A percentile compares a stretch with the other conserved stretches of the same genome.
Conservation (phyloP, 2,797 vertebrate genomes). For the Monodelphis domestica region DNA sequence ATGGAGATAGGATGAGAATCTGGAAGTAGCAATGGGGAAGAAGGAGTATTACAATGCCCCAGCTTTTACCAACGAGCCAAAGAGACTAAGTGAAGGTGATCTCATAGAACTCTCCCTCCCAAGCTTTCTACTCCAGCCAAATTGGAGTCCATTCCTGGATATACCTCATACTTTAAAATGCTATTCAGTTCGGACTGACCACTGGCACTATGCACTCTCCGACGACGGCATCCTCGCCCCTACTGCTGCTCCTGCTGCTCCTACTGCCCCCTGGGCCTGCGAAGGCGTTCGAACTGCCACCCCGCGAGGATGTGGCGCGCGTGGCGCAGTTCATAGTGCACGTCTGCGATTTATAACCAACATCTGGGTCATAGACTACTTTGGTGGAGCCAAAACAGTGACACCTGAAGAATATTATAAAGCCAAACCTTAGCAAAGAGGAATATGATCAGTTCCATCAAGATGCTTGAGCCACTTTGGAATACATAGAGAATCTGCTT, state of each 20-base stretch:
- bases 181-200: fast-evolving
- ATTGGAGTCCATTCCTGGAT: too few species aligned
- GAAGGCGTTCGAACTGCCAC: slow-evolving; percentile 84
- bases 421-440: slow-evolving; percentile 82
- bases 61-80: too few species aligned
- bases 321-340: slow-evolving; percentile 94
- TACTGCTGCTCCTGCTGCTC: background rate
- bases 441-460: background rate
- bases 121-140: too few species aligned
- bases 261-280: background rate
- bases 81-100: too few species aligned
- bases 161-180: too few species aligned
- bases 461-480: background rate
- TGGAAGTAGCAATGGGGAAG: background rate
- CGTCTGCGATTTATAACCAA: slow-evolving; percentile 92
- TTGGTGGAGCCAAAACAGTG: slow-evolving; percentile 94
- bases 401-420: slow-evolving; percentile 93
- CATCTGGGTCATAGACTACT: slow-evolving; percentile 97
- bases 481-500: background rate
- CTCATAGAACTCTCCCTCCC: too few species aligned
- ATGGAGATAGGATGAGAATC: background rate
- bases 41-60: too few species aligned
- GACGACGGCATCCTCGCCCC: fast-evolving
- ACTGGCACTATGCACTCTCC: background rate
- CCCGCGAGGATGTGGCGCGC: slow-evolving; percentile 92